Evolutionary conservation across 1,140 invertebrate genomes (phyloP).

Genomic region (Solen grandis): DNA sequence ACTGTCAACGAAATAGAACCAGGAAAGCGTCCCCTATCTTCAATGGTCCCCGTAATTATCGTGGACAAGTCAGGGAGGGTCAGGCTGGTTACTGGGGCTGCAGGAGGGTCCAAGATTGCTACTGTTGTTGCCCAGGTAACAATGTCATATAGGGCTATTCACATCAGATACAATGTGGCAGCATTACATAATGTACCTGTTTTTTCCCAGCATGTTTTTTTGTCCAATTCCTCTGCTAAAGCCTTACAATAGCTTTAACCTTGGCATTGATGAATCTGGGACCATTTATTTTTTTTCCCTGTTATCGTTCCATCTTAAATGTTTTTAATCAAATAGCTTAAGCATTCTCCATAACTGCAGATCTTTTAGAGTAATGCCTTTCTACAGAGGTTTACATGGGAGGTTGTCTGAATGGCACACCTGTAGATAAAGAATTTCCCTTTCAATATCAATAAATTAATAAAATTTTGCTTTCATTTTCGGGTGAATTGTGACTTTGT

Average conservation of each 20-base stretch:
- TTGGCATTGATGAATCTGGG: too few species aligned
- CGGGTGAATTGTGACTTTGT: too few species aligned
- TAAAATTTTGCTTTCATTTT: too few species aligned
- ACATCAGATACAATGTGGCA: not conserved
- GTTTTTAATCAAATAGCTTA: not conserved
- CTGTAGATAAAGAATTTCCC: too few species aligned
- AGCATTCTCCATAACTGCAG: too few species aligned
- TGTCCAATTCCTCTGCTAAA: not conserved
- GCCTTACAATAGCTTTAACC: too few species aligned
- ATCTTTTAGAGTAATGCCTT: too few species aligned
- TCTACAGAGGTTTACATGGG: too few species aligned
- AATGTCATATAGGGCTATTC: too few species aligned
- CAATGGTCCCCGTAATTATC: slow-evolving; percentile 93
- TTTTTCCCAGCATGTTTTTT: too few species aligned
- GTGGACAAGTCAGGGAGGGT: slow-evolving; percentile 87
- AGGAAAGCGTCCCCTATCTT: slow-evolving; percentile 93
- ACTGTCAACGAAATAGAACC: slow-evolving; percentile 87
- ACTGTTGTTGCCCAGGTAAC: slow-evolving; percentile 89
- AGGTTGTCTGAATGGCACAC: too few species aligned
- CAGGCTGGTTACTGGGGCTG: slow-evolving; percentile 90
- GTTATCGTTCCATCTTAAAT: not conserved
- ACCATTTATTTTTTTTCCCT: not conserved
- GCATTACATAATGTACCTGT: not conserved
- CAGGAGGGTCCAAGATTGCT: slow-evolving; percentile 94
- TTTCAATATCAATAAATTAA: too few species aligned